Evolutionary conservation across 2,113 vertebrate genomes (phyloP).

Genomic region (Terrapene triunguis): DNA sequence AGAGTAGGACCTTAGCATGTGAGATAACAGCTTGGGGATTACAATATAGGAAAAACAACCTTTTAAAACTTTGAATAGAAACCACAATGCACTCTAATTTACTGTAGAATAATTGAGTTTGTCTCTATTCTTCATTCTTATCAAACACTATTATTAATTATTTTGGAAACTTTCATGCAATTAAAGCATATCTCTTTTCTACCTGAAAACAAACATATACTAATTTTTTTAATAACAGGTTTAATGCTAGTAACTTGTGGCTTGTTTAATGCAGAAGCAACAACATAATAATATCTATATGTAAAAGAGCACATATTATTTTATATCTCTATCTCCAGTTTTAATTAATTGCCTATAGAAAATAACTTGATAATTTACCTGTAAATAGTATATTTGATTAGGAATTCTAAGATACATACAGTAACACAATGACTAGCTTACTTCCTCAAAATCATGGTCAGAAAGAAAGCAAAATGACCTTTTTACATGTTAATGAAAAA

Average conservation of each 20-base stretch:
- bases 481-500: conserved; percentile 12
- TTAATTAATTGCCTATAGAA: background rate
- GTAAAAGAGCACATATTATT: background rate
- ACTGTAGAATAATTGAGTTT: conserved; percentile 8
- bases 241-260: background rate
- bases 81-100: background rate
- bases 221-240: background rate
- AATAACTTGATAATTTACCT: background rate
- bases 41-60: background rate
- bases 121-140: conserved; percentile 1
- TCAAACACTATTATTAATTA: background rate
- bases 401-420: background rate
- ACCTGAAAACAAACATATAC: background rate
- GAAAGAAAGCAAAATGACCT: conserved; percentile 3
- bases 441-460: background rate
- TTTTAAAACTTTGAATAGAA: background rate
- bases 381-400: background rate
- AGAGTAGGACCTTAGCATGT: background rate
- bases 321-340: background rate
- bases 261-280: conserved; percentile 1
- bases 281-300: conserved; percentile 5
- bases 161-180: background rate
- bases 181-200: background rate
- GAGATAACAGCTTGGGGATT: background rate
- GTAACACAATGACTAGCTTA: background rate